A percentile compares a stretch with the other conserved stretches of the same genome.
phyloP scores from a whole-genome alignment of 2,113 vertebrate genomes.

The Steatornis caripensis region DNA sequence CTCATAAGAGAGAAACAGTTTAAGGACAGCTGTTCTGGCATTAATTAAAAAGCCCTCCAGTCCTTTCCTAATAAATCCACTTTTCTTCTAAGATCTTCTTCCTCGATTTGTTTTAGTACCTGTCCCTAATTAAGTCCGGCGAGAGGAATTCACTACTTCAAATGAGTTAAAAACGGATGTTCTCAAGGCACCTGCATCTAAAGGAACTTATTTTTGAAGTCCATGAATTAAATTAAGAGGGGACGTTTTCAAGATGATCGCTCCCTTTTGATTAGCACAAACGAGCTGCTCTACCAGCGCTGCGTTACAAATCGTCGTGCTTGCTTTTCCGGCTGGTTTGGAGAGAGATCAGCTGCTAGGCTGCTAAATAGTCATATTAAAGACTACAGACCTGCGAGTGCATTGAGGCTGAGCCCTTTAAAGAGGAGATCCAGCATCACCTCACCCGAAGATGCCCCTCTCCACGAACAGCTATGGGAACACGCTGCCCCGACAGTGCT shows the following conservation, averaged over 20 bases:
- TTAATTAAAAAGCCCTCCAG: conserved; percentile 18
- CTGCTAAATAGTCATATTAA: neutral
- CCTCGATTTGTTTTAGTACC: conserved; percentile 38
- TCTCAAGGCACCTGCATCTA: conserved; percentile 29
- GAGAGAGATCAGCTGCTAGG: neutral
- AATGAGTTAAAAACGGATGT: neutral
- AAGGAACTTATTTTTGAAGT: conserved; percentile 24
- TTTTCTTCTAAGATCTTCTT: conserved; percentile 20
- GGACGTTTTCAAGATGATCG: neutral
- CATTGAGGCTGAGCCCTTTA: neutral
- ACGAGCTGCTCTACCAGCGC: neutral
- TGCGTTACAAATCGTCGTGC: neutral
- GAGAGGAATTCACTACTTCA: conserved; percentile 21
- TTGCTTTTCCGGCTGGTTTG: neutral
- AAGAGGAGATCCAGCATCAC: neutral
- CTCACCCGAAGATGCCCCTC: neutral
- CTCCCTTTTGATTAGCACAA: conserved; percentile 42
- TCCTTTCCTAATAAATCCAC: conserved; percentile 19
- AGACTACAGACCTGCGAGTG: neutral
- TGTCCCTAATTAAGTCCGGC: conserved; percentile 35
- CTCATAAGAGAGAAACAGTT: neutral
- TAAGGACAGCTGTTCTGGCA: conserved; percentile 28
- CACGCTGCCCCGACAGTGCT: neutral
- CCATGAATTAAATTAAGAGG: neutral
- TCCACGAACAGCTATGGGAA: neutral